Evolutionary conservation across 1,140 invertebrate genomes (phyloP).

Genomic region (Bradynema listronoti): DNA sequence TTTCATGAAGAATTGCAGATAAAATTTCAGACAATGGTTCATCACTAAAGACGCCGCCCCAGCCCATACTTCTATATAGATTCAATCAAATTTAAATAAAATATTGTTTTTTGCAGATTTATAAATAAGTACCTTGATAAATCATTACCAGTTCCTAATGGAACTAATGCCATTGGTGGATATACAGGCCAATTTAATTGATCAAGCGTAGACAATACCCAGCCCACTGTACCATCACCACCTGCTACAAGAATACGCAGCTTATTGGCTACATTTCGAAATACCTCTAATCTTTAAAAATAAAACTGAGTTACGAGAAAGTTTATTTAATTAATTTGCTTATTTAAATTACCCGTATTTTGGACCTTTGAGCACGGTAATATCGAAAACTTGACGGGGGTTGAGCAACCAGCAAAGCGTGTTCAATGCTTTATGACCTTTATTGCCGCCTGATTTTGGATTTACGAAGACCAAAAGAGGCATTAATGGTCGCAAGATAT

Average conservation of each 20-base stretch:
- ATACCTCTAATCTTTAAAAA: slow-evolving; percentile 63
- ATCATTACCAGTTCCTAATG: slow-evolving; percentile 93
- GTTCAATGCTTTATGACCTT: slow-evolving; percentile 65
- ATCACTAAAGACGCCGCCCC: slow-evolving; percentile 72
- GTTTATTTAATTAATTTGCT: slow-evolving; percentile 11
- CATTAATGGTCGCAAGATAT: slow-evolving; percentile 65
- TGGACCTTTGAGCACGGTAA: slow-evolving; percentile 77
- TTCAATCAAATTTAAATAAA: slow-evolving; percentile 57
- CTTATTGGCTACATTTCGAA: slow-evolving; percentile 64
- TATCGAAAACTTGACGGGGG: slow-evolving; percentile 76
- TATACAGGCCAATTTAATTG: slow-evolving; percentile 69
- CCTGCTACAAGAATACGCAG: slow-evolving; percentile 65
- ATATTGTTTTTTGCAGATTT: slow-evolving; percentile 58
- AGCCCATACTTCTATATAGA: slow-evolving; percentile 81
- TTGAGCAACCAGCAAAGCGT: slow-evolving; percentile 67
- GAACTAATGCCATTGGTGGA: slow-evolving; percentile 84
- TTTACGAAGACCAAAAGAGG: slow-evolving; percentile 79
- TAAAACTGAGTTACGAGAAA: neutral
- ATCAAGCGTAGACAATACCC: slow-evolving; percentile 77
- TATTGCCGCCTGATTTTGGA: slow-evolving; percentile 67
- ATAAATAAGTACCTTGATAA: slow-evolving; percentile 66
- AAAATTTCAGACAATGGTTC: slow-evolving; percentile 92
- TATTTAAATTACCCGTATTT: slow-evolving; percentile 74
- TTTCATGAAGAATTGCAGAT: slow-evolving; percentile 79
- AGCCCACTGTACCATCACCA: slow-evolving; percentile 67